These are phyloP conservation scores for Euphydryas editha DNA, from an alignment of 2,888 invertebrate genomes.

Conservation along the genomic window DNA sequence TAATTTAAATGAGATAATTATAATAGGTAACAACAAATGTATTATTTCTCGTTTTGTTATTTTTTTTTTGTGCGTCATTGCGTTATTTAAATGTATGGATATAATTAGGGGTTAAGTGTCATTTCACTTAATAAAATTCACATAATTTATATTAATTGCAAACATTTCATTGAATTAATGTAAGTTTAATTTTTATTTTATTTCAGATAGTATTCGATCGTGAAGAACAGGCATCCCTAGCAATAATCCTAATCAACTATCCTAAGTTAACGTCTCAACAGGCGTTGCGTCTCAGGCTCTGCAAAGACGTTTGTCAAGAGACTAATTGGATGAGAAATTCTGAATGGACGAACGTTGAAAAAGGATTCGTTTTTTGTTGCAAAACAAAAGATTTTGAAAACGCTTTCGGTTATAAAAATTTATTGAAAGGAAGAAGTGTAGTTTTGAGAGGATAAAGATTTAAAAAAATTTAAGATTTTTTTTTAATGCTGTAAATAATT, in stretches of 20 bases:
- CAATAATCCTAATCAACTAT: constrained; percentile 62
- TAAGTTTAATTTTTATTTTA: neutral
- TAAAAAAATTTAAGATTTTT: neutral
- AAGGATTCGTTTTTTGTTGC: constrained; percentile 63
- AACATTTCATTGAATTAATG: neutral
- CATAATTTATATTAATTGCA: neutral
- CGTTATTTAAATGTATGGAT: too few relatives aligned
- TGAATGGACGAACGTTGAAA: constrained; percentile 50
- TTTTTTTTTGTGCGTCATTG: too few relatives aligned
- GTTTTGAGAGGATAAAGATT: neutral
- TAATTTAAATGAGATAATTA: too few relatives aligned
- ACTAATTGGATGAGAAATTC: constrained; percentile 54
- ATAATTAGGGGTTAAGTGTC: too few relatives aligned
- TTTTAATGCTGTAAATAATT: too few relatives aligned
- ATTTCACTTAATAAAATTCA: neutral
- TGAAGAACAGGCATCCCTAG: constrained; percentile 50
- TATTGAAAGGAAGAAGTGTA: constrained; percentile 3
- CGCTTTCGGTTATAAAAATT: constrained; percentile 42
- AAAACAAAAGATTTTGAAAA: constrained; percentile 52
- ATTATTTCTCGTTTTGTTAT: too few relatives aligned
- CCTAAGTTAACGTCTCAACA: constrained; percentile 52
- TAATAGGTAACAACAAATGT: too few relatives aligned
- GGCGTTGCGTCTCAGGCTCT: constrained; percentile 45
- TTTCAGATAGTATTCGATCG: constrained; percentile 61
- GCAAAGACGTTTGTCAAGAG: constrained; percentile 55